A percentile compares a stretch with the other conserved stretches of the same genome.
These are phyloP conservation scores for Flabesymbios commensalis DNA, from an alignment of 2,888 invertebrate genomes.

Conservation along the genomic window DNA sequence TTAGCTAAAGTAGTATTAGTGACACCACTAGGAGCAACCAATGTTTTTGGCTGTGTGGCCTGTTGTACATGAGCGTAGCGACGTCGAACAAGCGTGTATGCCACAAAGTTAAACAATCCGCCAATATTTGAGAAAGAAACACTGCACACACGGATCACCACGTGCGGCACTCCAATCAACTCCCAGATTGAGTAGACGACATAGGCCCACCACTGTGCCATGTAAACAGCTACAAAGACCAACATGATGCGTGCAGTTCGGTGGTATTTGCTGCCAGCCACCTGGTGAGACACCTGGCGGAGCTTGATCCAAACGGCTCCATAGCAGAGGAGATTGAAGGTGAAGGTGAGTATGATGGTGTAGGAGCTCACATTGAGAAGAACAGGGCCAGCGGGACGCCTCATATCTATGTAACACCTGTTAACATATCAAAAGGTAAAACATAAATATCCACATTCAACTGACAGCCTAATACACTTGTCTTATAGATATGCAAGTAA, in stretches of 20 bases:
- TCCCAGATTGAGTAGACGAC: slow-evolving; percentile 14
- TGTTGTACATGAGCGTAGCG: no score
- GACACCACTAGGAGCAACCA: no score
- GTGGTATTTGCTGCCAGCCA: slow-evolving; percentile 8
- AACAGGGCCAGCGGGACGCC: neutral
- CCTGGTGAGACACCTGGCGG: neutral
- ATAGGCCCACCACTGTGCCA: slow-evolving; percentile 19
- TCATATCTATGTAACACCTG: slow-evolving; percentile 19
- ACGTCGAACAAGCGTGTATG: slow-evolving; percentile 11
- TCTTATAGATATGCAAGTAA: no score
- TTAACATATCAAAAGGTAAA: no score
- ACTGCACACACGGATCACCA: neutral
- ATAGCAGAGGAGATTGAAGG: slow-evolving; percentile 10
- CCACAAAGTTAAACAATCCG: slow-evolving; percentile 19
- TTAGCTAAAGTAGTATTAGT: no score
- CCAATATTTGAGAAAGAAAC: slow-evolving; percentile 18
- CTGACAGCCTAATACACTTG: no score
- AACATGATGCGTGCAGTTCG: slow-evolving; percentile 13
- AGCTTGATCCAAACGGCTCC: slow-evolving; percentile 13
- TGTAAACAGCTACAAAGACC: slow-evolving; percentile 19
- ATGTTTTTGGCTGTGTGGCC: no score
- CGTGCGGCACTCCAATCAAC: neutral
- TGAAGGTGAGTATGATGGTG: slow-evolving; percentile 6
- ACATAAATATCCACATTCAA: no score
- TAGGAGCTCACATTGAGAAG: slow-evolving; percentile 6